Percentiles rank a stretch among this genome's conserved stretches.
These are phyloP conservation scores for Amblyteles armatorius DNA, from an alignment of 2,888 invertebrate species.

Conservation along the genomic window DNA sequence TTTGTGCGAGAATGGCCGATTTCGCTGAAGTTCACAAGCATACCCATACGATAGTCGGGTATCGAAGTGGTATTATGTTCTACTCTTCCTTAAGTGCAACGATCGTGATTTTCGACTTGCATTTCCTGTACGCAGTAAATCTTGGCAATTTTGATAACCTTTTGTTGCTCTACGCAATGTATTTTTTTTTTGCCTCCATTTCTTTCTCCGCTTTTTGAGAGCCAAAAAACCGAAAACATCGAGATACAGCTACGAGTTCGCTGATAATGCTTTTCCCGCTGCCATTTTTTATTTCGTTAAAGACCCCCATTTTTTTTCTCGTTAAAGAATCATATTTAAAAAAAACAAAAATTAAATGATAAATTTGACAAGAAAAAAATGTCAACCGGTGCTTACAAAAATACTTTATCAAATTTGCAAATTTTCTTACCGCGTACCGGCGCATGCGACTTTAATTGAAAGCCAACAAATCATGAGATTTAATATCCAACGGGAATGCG, in stretches of 20 bases:
- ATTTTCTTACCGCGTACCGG: too few species aligned
- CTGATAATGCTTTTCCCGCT: neutral
- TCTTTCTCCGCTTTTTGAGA: neutral
- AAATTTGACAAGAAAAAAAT: too few species aligned
- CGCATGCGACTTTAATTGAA: neutral
- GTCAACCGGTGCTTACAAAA: too few species aligned
- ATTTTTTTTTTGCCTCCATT: neutral
- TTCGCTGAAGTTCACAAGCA: conserved; percentile 41
- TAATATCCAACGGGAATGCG: neutral
- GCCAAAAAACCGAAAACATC: conserved; percentile 22
- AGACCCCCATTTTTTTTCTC: neutral
- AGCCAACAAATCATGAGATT: neutral
- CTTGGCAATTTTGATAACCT: conserved; percentile 10
- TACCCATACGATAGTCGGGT: conserved; percentile 44
- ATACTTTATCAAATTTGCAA: too few species aligned
- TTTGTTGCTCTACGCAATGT: conserved; percentile 14
- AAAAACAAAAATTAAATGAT: neutral
- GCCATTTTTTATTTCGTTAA: neutral
- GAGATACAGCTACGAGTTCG: neutral
- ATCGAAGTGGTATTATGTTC: conserved; percentile 47
- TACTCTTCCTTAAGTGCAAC: conserved; percentile 50
- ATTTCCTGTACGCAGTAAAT: conserved; percentile 9
- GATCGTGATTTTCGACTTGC: conserved; percentile 39
- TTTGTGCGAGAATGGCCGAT: conserved; percentile 46
- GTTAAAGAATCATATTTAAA: neutral